Evolutionary conservation across 1,140 invertebrate genomes (phyloP), one percentile per base, ranked within the genome.

Genomic region (Nilaparvata lugens): DNA sequence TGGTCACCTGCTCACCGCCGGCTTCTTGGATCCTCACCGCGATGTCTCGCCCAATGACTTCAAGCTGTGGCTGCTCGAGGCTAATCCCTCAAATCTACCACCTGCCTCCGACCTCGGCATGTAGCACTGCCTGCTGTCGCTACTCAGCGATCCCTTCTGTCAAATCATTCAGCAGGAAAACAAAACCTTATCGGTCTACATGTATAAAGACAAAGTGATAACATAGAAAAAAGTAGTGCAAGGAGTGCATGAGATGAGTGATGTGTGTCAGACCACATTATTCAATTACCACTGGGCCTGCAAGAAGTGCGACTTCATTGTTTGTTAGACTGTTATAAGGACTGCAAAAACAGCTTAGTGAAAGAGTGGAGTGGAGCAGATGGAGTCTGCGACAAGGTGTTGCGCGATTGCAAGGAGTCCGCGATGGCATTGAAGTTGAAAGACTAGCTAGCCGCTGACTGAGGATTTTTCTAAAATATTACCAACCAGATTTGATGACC

Each of bases 251-350:
- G 96, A 98, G 76, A 95, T 98, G 84, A 98, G 96, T 74, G 96
- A 98, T 75, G 92, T 97, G 1, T 98, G 96, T 75, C 91, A 96
- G 72, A 98, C 95, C 0, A 97, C 95, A 0, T 78, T 98, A 2
- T 98, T 98, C 75, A 98, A 98, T 76, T 93, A 91, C 74, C 96
- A 98, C 75, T 98, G 94, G 93, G 93, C 93, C 0, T 98, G 95
- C 73, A 85, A 87, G 48, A 96, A 95, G 75, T 98, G 96, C 75
- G 96, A 95, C 16, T 97, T 97, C 76, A 92, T 95, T 48, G 93
- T 97, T 13, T 98, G 96, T 76, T 97, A 53, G 94, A 97, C 74
- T 98, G 96, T 73, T 98, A 95, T 71, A 94, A 93, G 81, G 81
- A 81, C 66, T 79, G 83, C 18, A 85, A 85, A 68, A 80, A 79